Base-by-base conservation (phyloP, 1,140 invertebrate species). In the Bombus pascuorum region DNA sequence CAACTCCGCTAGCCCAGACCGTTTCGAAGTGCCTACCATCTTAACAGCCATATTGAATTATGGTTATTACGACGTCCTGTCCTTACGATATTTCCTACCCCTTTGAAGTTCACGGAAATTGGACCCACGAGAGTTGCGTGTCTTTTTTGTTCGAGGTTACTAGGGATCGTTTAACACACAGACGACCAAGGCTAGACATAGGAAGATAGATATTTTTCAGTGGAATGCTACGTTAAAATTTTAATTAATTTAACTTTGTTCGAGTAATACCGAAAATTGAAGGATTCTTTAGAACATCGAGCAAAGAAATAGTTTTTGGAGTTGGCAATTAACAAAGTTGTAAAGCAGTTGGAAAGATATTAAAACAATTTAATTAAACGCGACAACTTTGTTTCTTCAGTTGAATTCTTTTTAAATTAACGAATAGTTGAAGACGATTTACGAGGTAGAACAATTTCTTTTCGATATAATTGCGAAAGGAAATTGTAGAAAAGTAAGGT, bases 21-120 rank as follows among this genome's bases (percentile, higher is more conserved):
- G 88, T 90, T 72, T 90, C 83, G 70, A 79, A 85, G 76, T 86
- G 89, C 59, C 90, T 89, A 87, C 87, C 88, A 93, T 94, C 93
- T 94, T 92, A 94, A 88, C 88, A 87, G 91, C 90, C 85, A 91
- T 93, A 94, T 94, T 92, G 92, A 93, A 91, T 94, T 94, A 93
- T 91, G 92, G 90, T 91, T 91, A 92, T 93, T 93, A 92, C 91
- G 80, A 92, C 81, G 83, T 78, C 80, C 86, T 89, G 76, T 91
- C 87, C 91, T 91, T 85, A 89, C 81, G 89, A 93, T 90, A 92
- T 91, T 92, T 92, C 86, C 76, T 79, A 75, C 87, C 88, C 70
- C 91, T 92, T 93, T 88, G 90, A 92, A 88, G 87, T 80, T 44
- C 65, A 44, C 68, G 78, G 66, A 83, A 85, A 86, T 87, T 90